Conservation (phyloP, 2,113 vertebrate species). For the Indicator indicator region DNA sequence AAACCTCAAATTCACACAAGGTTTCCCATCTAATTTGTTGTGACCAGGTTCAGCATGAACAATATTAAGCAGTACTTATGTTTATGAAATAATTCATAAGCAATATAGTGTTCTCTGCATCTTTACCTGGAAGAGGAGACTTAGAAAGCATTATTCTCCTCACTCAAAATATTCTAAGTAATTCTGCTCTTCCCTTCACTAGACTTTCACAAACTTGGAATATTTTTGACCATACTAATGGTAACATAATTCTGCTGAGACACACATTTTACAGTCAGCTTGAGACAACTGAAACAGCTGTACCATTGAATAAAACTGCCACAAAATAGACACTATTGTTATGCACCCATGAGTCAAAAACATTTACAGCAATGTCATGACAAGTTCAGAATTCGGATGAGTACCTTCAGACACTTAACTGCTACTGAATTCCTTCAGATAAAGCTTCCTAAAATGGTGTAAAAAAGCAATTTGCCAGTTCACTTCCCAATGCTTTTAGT, state of each 20-base stretch:
- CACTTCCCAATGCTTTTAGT: neutral
- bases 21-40: neutral
- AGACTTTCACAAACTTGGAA: neutral
- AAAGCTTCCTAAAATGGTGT: neutral
- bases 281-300: neutral
- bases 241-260: neutral
- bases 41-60: neutral
- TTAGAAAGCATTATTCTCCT: neutral
- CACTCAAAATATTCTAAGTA: neutral
- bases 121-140: neutral
- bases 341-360: neutral
- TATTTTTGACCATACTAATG: conserved; percentile 30
- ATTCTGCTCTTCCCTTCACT: neutral
- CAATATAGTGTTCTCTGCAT: neutral
- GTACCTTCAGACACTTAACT: neutral
- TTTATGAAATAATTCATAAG: neutral
- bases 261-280: neutral
- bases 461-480: neutral
- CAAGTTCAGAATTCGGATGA: neutral
- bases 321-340: neutral
- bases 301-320: neutral
- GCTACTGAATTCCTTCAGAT: conserved; percentile 5
- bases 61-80: neutral
- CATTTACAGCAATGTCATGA: neutral
- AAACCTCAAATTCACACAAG: neutral